These are phyloP conservation scores for Euphonia xanthogaster DNA, from an alignment of 2,797 vertebrate genomes.

Conservation along the genomic window DNA sequence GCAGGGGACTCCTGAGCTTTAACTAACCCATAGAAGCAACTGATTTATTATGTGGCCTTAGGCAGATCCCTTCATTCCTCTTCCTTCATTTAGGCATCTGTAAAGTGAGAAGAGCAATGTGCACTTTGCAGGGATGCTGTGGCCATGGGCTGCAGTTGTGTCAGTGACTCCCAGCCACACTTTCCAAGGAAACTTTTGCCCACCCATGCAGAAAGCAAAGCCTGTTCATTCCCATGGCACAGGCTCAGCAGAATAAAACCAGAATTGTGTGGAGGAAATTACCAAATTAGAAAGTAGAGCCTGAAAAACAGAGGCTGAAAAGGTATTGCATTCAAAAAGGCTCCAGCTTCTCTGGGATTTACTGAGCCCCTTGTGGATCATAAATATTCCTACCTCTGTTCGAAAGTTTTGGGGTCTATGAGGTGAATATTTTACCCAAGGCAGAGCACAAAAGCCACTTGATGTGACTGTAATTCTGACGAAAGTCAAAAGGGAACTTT, in stretches of 20 bases:
- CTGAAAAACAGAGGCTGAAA: neutral
- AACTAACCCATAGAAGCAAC: neutral
- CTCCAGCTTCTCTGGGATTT: neutral
- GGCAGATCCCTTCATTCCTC: neutral
- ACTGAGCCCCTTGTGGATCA: neutral
- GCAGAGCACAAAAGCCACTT: neutral
- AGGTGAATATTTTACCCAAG: neutral
- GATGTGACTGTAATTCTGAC: neutral
- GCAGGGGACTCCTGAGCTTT: neutral
- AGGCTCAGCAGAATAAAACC: neutral
- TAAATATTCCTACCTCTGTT: neutral
- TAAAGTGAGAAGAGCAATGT: neutral
- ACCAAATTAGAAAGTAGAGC: neutral
- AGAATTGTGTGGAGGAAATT: neutral
- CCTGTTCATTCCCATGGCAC: neutral
- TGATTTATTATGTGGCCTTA: neutral
- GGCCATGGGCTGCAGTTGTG: neutral
- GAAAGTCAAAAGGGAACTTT: neutral
- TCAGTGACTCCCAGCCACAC: neutral
- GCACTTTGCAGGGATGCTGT: neutral
- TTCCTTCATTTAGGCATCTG: neutral
- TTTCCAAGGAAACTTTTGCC: neutral
- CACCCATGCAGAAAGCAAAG: neutral
- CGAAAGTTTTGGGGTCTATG: neutral
- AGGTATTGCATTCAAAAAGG: neutral